Evolutionary conservation across 2,113 vertebrate genomes (phyloP).

Genomic region (Aix galericulata): DNA sequence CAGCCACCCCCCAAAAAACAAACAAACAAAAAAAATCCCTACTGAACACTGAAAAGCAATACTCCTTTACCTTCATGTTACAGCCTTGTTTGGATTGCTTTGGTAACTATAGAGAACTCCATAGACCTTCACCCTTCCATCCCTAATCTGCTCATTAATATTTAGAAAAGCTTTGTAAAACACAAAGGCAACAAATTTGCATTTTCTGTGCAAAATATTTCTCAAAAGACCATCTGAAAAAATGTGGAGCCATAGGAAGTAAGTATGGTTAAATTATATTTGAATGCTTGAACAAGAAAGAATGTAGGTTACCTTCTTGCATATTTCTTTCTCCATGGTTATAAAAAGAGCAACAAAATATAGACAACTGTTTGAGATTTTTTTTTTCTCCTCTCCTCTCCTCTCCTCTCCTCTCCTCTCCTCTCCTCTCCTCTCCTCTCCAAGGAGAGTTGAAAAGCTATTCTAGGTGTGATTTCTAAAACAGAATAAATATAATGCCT

Average conservation of each 20-base stretch:
- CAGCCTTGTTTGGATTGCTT: background rate
- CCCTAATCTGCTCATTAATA: background rate
- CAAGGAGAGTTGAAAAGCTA: background rate
- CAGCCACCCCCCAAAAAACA: too few species aligned
- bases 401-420: too few species aligned
- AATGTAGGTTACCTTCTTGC: background rate
- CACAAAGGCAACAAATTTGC: background rate
- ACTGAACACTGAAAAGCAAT: accelerated
- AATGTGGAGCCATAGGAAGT: background rate
- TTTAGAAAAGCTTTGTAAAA: background rate
- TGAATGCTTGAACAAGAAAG: background rate
- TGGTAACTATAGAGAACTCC: background rate
- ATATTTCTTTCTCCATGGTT: background rate
- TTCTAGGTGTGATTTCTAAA: background rate
- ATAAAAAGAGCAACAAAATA: background rate
- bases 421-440: too few species aligned
- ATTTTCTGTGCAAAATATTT: background rate
- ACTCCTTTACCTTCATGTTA: background rate
- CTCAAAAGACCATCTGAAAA: background rate
- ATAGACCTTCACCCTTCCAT: background rate
- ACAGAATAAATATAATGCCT: background rate
- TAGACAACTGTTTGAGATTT: background rate
- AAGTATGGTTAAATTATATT: background rate
- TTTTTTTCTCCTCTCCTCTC: background rate
- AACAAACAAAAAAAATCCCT: background rate